A percentile compares a stretch with the other conserved stretches of the same genome.
Conservation (phyloP, 1,140 invertebrate genomes). For the Thalassaphorura encarpata region DNA sequence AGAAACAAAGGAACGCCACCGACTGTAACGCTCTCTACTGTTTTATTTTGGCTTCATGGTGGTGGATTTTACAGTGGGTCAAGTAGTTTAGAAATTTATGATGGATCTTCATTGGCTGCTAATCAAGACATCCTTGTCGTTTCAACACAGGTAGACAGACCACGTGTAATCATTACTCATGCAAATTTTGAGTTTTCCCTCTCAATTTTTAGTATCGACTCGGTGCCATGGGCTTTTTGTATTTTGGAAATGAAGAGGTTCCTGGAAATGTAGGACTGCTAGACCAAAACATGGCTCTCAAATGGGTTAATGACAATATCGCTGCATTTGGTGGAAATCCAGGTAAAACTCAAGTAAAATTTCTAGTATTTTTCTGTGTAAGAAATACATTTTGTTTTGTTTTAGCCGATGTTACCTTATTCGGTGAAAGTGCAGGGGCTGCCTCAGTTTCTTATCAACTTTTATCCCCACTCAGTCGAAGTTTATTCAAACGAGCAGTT, state of each 20-base stretch:
- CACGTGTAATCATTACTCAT: too few species aligned
- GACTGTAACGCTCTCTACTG: slow-evolving; percentile 39
- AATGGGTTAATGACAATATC: slow-evolving; percentile 61
- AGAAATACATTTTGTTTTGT: too few species aligned
- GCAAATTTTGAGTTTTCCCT: neutral
- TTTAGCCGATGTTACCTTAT: slow-evolving; percentile 63
- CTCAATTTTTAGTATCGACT: slow-evolving; percentile 65
- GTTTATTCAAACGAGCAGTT: slow-evolving; percentile 65
- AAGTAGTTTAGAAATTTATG: slow-evolving; percentile 77
- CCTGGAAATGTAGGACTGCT: slow-evolving; percentile 49
- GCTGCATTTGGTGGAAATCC: slow-evolving; percentile 40
- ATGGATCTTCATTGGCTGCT: slow-evolving; percentile 72
- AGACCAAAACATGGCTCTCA: slow-evolving; percentile 82
- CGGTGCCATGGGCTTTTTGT: slow-evolving; percentile 82
- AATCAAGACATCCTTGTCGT: slow-evolving; percentile 73
- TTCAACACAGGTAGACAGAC: slow-evolving; percentile 55
- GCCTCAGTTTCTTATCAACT: slow-evolving; percentile 76
- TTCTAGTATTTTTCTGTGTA: neutral
- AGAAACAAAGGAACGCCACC: slow-evolving; percentile 43
- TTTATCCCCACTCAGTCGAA: slow-evolving; percentile 52
- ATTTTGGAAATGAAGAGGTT: slow-evolving; percentile 47
- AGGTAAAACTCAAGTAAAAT: slow-evolving; percentile 37
- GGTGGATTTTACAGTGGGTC: slow-evolving; percentile 87
- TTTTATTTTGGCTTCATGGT: slow-evolving; percentile 80
- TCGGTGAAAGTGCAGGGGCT: slow-evolving; percentile 49